Conservation (phyloP, 2,113 vertebrate species). For the Daubentonia madagascariensis region DNA sequence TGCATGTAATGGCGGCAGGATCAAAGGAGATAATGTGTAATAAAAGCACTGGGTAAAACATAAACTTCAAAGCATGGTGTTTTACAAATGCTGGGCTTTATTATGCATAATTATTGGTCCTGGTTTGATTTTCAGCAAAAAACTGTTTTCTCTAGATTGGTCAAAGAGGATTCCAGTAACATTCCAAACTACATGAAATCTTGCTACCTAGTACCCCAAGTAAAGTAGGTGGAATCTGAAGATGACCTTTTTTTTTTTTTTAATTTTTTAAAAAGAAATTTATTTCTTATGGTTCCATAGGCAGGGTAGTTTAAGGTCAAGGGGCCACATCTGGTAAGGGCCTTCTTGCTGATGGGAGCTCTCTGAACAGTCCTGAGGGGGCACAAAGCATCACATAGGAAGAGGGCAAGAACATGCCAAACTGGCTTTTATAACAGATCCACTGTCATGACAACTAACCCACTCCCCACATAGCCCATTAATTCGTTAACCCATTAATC, state of each 20-base stretch:
- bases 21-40: slow-evolving; percentile 22
- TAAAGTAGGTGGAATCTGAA: neutral
- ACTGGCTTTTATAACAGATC: too few relatives aligned
- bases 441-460: too few relatives aligned
- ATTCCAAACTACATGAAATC: neutral
- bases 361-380: too few relatives aligned
- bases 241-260: neutral
- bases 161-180: neutral
- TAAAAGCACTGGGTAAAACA: neutral
- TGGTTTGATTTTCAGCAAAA: slow-evolving; percentile 36
- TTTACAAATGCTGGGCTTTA: neutral
- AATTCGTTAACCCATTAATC: too few relatives aligned
- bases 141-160: neutral
- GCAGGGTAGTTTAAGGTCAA: too few relatives aligned
- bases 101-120: neutral
- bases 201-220: neutral
- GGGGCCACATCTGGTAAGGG: too few relatives aligned
- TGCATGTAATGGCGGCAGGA: neutral
- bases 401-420: too few relatives aligned
- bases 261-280: neutral
- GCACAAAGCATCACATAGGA: too few relatives aligned
- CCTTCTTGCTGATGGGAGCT: too few relatives aligned
- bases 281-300: too few relatives aligned
- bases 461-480: too few relatives aligned
- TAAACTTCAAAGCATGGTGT: slow-evolving; percentile 20